Base-by-base conservation (phyloP, 1,140 invertebrate species). In the Nymphalis io region DNA sequence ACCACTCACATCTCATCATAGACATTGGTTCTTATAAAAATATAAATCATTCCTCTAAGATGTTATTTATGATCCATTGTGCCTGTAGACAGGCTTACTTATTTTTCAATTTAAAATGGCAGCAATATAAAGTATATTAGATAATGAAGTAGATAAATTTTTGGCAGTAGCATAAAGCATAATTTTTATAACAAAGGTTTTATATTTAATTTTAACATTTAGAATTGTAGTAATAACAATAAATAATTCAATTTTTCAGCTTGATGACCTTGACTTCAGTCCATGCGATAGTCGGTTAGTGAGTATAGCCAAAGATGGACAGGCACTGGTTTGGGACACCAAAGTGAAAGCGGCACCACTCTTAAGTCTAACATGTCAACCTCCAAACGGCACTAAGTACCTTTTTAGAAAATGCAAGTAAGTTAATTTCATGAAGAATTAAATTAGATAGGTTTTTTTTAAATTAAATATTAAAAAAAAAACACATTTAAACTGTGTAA, bases 251-350 rank as follows among this genome's bases (percentile, higher is more conserved):
- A 11, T 21, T 53, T 82, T 87, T 21, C 78, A 92, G 91, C 66
- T 99, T 67, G 98, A 98, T 88, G 98, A 99, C 88, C 83, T 99
- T 44, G 97, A 98, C 90, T 96, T 99, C 83, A 97, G 95, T 92
- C 94, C 95, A 1, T 94, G 94, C 83, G 94, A 95, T 64, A 95
- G 94, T 73, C 93, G 93, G 82, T 83, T 99, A 53, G 95, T 96
- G 38, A 97, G 96, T 78, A 95, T 98, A 62, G 96, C 96, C 0
- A 97, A 98, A 89, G 98, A 99, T 92, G 96, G 96, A 6, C 93
- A 95, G 79, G 96, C 95, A 2, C 92, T 95, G 70, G 87, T 98
- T 3, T 99, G 98, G 98, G 94, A 95, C 75, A 90, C 95, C 8
- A 68, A 87, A 84, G 40, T 93, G 91, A 76, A 95, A 94, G 18